phyloP scores from a whole-genome alignment of 2,113 vertebrate species.

The Catharus fuscescens region DNA sequence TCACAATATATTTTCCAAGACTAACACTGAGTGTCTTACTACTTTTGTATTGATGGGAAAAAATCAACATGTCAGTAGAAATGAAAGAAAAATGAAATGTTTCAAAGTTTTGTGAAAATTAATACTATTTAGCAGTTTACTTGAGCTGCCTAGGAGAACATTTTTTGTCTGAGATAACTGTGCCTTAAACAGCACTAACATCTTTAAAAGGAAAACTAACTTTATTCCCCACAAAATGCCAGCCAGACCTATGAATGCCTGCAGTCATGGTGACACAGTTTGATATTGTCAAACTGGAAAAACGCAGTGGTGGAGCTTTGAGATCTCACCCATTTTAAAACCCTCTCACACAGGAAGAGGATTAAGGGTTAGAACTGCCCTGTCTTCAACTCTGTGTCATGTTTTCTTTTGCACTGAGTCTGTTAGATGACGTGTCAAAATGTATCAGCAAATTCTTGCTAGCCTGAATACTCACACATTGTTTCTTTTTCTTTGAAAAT shows the following conservation, averaged over 20 bases:
- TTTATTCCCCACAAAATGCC: neutral
- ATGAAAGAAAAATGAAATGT: neutral
- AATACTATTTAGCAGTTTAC: neutral
- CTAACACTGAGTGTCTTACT: neutral
- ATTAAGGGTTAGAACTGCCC: neutral
- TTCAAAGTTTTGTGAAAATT: neutral
- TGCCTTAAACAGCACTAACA: neutral
- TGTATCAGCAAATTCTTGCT: neutral
- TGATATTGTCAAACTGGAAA: neutral
- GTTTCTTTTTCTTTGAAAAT: neutral
- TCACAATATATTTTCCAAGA: neutral
- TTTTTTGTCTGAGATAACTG: neutral
- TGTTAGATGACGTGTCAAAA: neutral
- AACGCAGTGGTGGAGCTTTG: neutral
- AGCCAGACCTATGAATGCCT: neutral
- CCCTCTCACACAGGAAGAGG: neutral
- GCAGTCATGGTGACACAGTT: neutral
- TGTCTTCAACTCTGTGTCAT: neutral
- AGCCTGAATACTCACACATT: neutral
- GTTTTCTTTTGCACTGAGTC: neutral
- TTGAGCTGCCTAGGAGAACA: neutral
- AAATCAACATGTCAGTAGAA: neutral
- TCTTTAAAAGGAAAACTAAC: neutral
- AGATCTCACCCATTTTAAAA: neutral
- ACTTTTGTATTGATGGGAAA: neutral